Percentiles rank a stretch among this genome's conserved stretches.
Evolutionary conservation across 2,888 invertebrate genomes (phyloP).

Genomic region (Meiosimyza platycephala): DNA sequence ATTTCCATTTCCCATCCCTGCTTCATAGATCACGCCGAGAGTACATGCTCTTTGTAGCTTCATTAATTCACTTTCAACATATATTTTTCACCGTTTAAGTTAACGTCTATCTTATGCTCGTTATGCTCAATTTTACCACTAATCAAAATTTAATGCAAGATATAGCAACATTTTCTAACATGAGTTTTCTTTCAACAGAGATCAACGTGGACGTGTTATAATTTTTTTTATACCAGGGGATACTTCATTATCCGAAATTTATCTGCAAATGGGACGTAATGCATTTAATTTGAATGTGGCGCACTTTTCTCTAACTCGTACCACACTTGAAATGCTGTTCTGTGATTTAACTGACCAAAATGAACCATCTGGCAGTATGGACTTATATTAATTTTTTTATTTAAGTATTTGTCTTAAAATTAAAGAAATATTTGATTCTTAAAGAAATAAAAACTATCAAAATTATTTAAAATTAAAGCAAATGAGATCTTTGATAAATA

Average conservation of each 20-base stretch:
- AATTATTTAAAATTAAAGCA: neutral
- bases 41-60: no score
- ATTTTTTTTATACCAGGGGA: conserved; percentile 50
- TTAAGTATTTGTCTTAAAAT: no score
- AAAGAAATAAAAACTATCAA: conserved; percentile 1
- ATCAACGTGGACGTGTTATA: conserved; percentile 52
- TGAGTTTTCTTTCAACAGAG: neutral
- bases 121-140: no score
- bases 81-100: no score
- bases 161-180: no score
- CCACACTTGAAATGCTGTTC: conserved; percentile 68
- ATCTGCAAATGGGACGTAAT: conserved; percentile 73
- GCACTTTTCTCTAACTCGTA: conserved; percentile 80
- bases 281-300: conserved; percentile 71
- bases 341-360: neutral
- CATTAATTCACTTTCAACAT: no score
- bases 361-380: neutral
- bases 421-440: neutral
- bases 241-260: conserved; percentile 76
- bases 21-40: no score
- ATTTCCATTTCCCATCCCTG: no score
- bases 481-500: no score
- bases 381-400: no score
- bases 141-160: no score
- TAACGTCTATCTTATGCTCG: no score